phyloP scores from a whole-genome alignment of 1,140 invertebrate genomes.

The Eriosoma lanigerum region DNA sequence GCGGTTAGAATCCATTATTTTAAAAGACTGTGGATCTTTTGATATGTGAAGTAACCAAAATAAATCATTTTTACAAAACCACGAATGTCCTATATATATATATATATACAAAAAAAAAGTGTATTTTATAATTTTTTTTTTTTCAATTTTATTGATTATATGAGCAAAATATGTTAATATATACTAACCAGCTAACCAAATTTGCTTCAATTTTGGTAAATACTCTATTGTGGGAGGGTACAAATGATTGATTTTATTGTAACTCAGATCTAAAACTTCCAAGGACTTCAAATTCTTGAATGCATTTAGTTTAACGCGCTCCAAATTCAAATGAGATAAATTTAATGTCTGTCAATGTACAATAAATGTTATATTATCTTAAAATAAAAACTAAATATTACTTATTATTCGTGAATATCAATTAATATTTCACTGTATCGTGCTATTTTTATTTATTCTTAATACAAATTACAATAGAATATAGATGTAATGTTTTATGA shows the following conservation, averaged over 20 bases:
- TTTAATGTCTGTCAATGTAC: conserved; percentile 45
- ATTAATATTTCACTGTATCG: background rate
- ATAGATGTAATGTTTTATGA: too few species aligned
- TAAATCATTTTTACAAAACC: conserved; percentile 48
- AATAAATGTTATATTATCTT: background rate
- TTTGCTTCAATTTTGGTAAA: conserved; percentile 39
- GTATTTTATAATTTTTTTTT: too few species aligned
- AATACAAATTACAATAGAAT: too few species aligned
- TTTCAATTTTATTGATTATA: too few species aligned
- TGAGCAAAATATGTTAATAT: background rate
- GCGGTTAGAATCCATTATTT: conserved; percentile 45
- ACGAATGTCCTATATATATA: conserved; percentile 43
- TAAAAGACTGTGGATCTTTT: conserved; percentile 8
- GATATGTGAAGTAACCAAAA: conserved; percentile 43
- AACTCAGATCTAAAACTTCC: conserved; percentile 52
- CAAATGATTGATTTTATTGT: conserved; percentile 52
- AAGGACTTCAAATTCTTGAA: conserved; percentile 47
- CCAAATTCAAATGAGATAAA: conserved; percentile 46
- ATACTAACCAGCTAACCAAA: conserved; percentile 54
- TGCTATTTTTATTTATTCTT: too few species aligned
- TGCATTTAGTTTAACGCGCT: conserved; percentile 27
- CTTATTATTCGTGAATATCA: background rate
- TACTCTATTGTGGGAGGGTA: background rate
- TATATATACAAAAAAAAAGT: background rate
- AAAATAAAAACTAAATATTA: background rate